Evolutionary conservation across 2,888 invertebrate species (phyloP), one percentile per base, ranked within the genome.

Genomic region (Eudasyphora cyanicolor): DNA sequence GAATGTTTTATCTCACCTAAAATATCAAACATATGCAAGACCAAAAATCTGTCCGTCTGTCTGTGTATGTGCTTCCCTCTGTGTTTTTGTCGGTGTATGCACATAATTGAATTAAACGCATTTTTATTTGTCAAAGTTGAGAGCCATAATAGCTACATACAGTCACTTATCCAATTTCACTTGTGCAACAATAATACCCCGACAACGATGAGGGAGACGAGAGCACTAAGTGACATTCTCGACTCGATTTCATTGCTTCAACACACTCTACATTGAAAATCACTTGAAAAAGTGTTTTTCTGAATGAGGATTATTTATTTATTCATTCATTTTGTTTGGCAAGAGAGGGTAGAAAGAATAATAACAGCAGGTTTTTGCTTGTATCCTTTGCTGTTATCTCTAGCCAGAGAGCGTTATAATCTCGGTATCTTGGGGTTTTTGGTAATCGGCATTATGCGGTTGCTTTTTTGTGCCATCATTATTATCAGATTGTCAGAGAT

Each of bases 141-240:
- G 45, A 45, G 45, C 60, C 14, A 29, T 27, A 29, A 29, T 17
- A 60, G 6, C 12, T 27, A 29, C 12, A 67, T 42, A 67, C 38
- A 67, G 67, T 67, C 67, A 67, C 67, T 67, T 67, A 67, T 67
- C 38, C 67, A 67, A 67, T 67, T 67, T 67, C 67, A 67, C 67
- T 67, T 67, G 67, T 67, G 67, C 42, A 42, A 38, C 21, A 19
- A 67, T 8, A 64, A 62, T 24, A 38, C 29, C n/a, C n/a, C n/a
- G n/a, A n/a, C n/a, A n/a, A 19, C 67, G 64, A 19, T 21, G 38
- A n/a, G n/a, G n/a, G 19, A 29, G 21, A 21, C 21, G 14, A 19
- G 19, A 32, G 42, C 19, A 14, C 17, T 45, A 24, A 24, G 27
- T 62, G 62, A 10, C 35, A 32, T 54, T 45, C n/a, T 45, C 45